Percentiles rank a stretch among this genome's conserved stretches.
These are phyloP conservation scores for Rhinichthys klamathensis DNA, from an alignment of 2,113 vertebrate genomes.

Conservation along the genomic window DNA sequence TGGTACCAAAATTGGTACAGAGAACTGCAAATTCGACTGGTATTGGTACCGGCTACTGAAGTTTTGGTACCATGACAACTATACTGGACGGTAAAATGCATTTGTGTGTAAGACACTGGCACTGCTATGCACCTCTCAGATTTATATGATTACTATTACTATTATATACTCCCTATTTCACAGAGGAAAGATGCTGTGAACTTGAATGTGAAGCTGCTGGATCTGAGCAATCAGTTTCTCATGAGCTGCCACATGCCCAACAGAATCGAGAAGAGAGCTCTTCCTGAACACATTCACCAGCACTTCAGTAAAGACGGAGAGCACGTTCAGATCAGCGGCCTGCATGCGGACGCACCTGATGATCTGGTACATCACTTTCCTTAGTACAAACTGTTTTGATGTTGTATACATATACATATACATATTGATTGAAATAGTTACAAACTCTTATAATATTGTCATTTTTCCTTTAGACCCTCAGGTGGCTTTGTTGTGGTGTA, in stretches of 20 bases:
- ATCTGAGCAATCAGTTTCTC: conserved; percentile 89
- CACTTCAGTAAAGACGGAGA: conserved; percentile 83
- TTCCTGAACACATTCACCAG: conserved; percentile 84
- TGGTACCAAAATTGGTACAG: too few relatives aligned
- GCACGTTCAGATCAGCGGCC: conserved; percentile 80
- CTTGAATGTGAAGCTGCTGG: conserved; percentile 89
- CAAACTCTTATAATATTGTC: background rate
- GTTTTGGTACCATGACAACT: too few relatives aligned
- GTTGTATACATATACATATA: too few relatives aligned
- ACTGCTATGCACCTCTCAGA: background rate
- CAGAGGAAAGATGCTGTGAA: conserved; percentile 89
- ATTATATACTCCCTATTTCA: conserved; percentile 38
- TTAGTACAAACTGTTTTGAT: background rate
- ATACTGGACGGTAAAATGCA: too few relatives aligned
- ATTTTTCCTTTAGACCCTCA: background rate
- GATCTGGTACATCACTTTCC: conserved; percentile 80
- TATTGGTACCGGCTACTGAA: too few relatives aligned
- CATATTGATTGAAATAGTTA: background rate
- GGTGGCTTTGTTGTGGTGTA: background rate
- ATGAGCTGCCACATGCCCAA: conserved; percentile 85
- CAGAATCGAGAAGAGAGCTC: conserved; percentile 82
- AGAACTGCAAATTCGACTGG: too few relatives aligned
- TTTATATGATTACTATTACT: too few relatives aligned
- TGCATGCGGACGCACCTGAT: conserved; percentile 87
- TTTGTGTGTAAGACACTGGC: background rate